Percentiles rank a stretch among this genome's conserved stretches.
Conservation (phyloP, 2,888 invertebrate species). For the Perdita meconis region DNA sequence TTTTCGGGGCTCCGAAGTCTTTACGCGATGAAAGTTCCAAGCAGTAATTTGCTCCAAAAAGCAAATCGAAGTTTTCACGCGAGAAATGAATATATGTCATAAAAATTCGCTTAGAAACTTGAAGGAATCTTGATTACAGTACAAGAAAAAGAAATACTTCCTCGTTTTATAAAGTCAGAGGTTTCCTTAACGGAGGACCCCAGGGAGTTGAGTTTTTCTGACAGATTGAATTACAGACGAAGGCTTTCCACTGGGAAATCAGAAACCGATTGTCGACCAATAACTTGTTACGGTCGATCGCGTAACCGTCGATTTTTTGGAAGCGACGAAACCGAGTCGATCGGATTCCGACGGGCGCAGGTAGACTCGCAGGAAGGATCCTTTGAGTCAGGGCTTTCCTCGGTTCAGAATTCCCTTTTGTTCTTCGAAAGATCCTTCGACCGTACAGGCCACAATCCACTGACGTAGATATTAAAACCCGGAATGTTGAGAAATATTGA, state of each 20-base stretch:
- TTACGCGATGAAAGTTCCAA: no score
- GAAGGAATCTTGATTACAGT: neutral
- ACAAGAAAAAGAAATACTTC: neutral
- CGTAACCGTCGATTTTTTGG: slow-evolving; percentile 32
- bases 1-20: no score
- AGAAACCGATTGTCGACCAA: slow-evolving; percentile 38
- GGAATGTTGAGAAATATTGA: neutral
- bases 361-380: slow-evolving; percentile 51
- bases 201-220: slow-evolving; percentile 33
- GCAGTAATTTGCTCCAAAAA: no score
- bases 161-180: neutral
- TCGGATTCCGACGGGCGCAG: slow-evolving; percentile 72
- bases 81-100: neutral
- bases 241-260: slow-evolving; percentile 33
- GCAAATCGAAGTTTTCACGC: neutral
- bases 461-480: slow-evolving; percentile 21
- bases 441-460: neutral
- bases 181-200: neutral
- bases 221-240: slow-evolving; percentile 26
- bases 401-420: slow-evolving; percentile 30
- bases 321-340: slow-evolving; percentile 32
- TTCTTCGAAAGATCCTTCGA: slow-evolving; percentile 11
- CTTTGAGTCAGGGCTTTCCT: slow-evolving; percentile 23
- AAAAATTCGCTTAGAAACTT: neutral
- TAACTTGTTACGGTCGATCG: slow-evolving; percentile 39